Evolutionary conservation across 2,113 vertebrate genomes (phyloP).

Genomic region (Festucalex cinctus): DNA sequence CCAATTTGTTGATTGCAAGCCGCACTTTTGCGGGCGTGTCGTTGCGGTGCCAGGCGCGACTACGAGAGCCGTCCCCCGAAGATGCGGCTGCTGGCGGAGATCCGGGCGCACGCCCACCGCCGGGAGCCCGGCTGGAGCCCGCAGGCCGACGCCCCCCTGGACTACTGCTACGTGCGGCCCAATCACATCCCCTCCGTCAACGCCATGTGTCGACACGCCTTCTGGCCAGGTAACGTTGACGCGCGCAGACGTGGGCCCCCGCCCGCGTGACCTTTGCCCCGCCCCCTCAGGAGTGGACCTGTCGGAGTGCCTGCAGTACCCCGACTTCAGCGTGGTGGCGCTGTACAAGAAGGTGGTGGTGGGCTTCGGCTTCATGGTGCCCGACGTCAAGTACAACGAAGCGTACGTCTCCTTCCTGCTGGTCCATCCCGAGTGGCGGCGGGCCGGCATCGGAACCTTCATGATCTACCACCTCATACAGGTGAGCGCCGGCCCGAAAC

Average conservation of each 20-base stretch:
- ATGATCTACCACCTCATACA: constrained; percentile 99
- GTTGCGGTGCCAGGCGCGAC: constrained; percentile 77
- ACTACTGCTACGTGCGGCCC: constrained; percentile 95
- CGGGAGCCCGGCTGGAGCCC: constrained; percentile 78
- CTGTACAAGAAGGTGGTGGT: constrained; percentile 96
- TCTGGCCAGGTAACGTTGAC: constrained; percentile 86
- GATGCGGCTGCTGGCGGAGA: constrained; percentile 84
- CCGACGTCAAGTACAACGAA: constrained; percentile 96
- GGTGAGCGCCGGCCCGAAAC: too few species aligned
- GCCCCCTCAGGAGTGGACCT: constrained; percentile 84
- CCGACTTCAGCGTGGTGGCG: constrained; percentile 95
- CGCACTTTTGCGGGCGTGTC: too few species aligned
- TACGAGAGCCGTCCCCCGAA: constrained; percentile 89
- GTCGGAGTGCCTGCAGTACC: constrained; percentile 95
- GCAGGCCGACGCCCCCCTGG: constrained; percentile 81
- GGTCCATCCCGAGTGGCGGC: constrained; percentile 96
- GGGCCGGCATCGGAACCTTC: constrained; percentile 94
- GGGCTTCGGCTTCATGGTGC: constrained; percentile 97
- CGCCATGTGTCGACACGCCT: constrained; percentile 94
- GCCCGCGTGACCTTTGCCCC: too few species aligned
- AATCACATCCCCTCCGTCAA: constrained; percentile 96
- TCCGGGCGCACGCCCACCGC: constrained; percentile 76
- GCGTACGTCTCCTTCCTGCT: constrained; percentile 97
- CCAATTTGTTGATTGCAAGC: too few species aligned
- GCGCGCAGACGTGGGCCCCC: too few species aligned